Conservation (phyloP, 1,140 invertebrate genomes). For the Thaumatotibia leucotreta region DNA sequence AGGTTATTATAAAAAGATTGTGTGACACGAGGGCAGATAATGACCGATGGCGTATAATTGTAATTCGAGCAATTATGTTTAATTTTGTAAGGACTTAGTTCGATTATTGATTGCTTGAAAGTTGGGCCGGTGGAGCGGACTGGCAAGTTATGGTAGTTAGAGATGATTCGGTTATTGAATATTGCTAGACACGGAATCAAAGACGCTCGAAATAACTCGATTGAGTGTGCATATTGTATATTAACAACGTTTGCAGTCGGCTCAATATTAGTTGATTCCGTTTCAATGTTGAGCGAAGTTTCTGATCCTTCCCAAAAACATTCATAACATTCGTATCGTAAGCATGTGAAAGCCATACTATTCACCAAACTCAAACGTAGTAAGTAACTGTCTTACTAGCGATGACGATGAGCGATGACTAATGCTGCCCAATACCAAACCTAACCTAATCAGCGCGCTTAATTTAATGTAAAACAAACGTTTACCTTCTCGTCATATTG, state of each 20-base stretch:
- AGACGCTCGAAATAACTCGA: not conserved
- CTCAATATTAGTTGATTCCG: not conserved
- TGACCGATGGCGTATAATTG: not conserved
- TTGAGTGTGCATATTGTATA: not conserved
- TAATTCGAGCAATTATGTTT: constrained; percentile 6
- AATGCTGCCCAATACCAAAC: not conserved
- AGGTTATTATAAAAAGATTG: not conserved
- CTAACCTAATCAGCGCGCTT: not conserved
- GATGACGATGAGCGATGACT: not conserved
- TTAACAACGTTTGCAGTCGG: not conserved
- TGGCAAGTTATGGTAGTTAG: not conserved
- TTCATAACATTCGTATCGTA: no score
- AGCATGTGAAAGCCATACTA: no score
- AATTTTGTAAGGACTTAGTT: not conserved
- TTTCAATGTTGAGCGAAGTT: not conserved
- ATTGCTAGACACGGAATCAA: not conserved
- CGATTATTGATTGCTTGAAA: not conserved
- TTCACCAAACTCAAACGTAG: no score
- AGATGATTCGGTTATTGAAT: not conserved
- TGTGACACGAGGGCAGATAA: not conserved
- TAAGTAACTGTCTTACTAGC: no score
- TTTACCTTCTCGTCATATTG: not conserved
- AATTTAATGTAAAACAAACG: not conserved
- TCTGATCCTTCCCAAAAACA: no score
- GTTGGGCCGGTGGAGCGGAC: not conserved